Conservation (phyloP, 1,140 invertebrate genomes). For the Nilaparvata lugens region DNA sequence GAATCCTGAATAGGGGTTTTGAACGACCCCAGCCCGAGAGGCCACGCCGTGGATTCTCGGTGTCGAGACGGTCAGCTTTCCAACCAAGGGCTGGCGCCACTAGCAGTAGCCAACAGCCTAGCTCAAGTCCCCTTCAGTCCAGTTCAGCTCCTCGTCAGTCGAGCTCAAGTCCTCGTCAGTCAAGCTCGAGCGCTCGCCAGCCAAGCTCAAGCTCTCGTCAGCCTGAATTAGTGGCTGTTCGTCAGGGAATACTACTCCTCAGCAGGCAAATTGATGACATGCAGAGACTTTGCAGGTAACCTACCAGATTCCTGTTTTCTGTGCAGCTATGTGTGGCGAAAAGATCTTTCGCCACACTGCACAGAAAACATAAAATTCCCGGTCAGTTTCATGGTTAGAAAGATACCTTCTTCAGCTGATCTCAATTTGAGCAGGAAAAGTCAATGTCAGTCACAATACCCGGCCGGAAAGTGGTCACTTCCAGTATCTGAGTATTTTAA, state of each 20-base stretch:
- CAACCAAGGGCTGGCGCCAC: neutral
- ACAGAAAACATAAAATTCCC: too few relatives aligned
- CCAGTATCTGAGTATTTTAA: too few relatives aligned
- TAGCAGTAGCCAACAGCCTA: too few relatives aligned
- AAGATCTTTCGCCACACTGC: too few relatives aligned
- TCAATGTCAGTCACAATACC: too few relatives aligned
- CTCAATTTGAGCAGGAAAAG: too few relatives aligned
- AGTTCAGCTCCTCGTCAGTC: neutral
- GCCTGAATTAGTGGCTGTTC: slow-evolving; percentile 24
- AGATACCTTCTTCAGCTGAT: too few relatives aligned
- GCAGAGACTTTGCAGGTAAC: slow-evolving; percentile 36
- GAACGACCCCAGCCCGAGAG: slow-evolving; percentile 11
- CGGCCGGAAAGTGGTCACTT: too few relatives aligned
- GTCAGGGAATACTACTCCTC: slow-evolving; percentile 33
- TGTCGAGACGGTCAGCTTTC: slow-evolving; percentile 8
- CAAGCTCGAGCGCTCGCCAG: neutral
- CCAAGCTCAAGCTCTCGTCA: slow-evolving; percentile 3
- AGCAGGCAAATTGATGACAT: slow-evolving; percentile 37
- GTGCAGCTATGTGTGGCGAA: neutral
- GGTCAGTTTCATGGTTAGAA: too few relatives aligned
- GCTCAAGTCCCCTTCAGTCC: neutral
- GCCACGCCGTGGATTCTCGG: slow-evolving; percentile 1
- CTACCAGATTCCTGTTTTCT: neutral
- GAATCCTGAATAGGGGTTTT: slow-evolving; percentile 13
- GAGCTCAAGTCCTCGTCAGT: neutral